Percentiles rank a stretch among this genome's conserved stretches.
Evolutionary conservation across 2,888 invertebrate species (phyloP).

Genomic region (Bibio marci): DNA sequence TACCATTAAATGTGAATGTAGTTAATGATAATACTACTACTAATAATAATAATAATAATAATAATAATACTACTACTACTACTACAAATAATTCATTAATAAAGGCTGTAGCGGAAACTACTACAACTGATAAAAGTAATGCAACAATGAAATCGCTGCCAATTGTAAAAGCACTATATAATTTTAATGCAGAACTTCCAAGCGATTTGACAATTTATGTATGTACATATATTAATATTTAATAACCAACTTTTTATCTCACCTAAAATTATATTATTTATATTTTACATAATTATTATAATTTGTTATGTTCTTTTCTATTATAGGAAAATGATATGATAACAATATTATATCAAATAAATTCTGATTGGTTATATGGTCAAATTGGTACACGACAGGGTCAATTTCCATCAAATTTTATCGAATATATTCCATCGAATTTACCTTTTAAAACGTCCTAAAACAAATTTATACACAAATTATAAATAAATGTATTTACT

Average conservation of each 20-base stretch:
- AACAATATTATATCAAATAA: slow-evolving; percentile 46
- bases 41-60: background rate
- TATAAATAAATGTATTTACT: too few species aligned
- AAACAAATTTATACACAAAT: too few species aligned
- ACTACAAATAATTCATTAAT: too few species aligned
- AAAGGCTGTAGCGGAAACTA: too few species aligned
- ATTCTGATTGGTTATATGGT: slow-evolving; percentile 64
- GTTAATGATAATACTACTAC: too few species aligned
- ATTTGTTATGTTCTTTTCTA: slow-evolving; percentile 10
- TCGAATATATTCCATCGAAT: slow-evolving; percentile 27
- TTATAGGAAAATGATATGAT: slow-evolving; percentile 42
- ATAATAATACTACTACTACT: background rate
- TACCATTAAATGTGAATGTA: slow-evolving; percentile 35
- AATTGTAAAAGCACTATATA: slow-evolving; percentile 49
- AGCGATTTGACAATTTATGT: slow-evolving; percentile 40
- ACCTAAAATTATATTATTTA: background rate
- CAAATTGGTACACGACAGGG: slow-evolving; percentile 47
- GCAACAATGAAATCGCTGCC: too few species aligned
- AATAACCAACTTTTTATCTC: background rate
- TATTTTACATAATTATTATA: too few species aligned
- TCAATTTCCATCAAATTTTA: slow-evolving; percentile 65
- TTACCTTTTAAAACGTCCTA: too few species aligned
- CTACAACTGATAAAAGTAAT: too few species aligned
- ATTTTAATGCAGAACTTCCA: slow-evolving; percentile 44
- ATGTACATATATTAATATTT: slow-evolving; percentile 12